phyloP scores from a whole-genome alignment of 2,797 vertebrate species.

The Cyprinella venusta region DNA sequence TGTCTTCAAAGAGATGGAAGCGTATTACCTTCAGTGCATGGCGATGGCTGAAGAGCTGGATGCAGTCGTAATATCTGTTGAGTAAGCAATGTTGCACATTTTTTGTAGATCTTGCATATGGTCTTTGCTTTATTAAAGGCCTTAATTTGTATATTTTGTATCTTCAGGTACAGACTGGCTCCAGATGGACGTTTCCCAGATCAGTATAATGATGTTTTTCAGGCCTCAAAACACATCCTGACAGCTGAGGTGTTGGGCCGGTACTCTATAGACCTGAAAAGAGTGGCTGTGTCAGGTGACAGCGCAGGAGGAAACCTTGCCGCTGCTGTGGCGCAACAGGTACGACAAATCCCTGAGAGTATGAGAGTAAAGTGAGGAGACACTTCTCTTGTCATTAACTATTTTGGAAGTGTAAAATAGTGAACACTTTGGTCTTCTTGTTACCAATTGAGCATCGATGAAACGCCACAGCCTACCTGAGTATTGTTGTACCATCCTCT shows the following conservation, averaged over 20 bases:
- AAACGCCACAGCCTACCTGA: too few species aligned
- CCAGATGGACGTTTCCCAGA: conserved; percentile 89
- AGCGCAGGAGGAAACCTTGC: conserved; percentile 95
- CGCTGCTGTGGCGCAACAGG: conserved; percentile 90
- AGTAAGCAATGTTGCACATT: conserved; percentile 72
- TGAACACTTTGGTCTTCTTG: too few species aligned
- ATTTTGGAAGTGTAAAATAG: background rate
- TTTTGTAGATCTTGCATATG: background rate
- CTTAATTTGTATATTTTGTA: conserved; percentile 7
- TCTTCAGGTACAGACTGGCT: conserved; percentile 87
- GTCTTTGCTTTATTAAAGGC: background rate
- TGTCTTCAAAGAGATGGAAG: conserved; percentile 80
- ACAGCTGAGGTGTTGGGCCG: conserved; percentile 76
- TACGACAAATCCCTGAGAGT: conserved; percentile 58
- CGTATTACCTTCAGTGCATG: conserved; percentile 89
- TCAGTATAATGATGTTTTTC: conserved; percentile 85
- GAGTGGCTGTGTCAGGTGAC: conserved; percentile 91
- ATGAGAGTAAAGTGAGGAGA: background rate
- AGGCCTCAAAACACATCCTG: conserved; percentile 85
- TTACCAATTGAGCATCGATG: too few species aligned
- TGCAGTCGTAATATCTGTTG: conserved; percentile 89
- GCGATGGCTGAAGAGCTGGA: conserved; percentile 89
- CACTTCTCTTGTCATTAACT: background rate
- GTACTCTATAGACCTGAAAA: conserved; percentile 82
- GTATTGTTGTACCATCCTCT: too few species aligned